Evolutionary conservation across 2,888 invertebrate genomes (phyloP), one percentile per base, ranked within the genome.

Genomic region (Pilophorus perplexus): DNA sequence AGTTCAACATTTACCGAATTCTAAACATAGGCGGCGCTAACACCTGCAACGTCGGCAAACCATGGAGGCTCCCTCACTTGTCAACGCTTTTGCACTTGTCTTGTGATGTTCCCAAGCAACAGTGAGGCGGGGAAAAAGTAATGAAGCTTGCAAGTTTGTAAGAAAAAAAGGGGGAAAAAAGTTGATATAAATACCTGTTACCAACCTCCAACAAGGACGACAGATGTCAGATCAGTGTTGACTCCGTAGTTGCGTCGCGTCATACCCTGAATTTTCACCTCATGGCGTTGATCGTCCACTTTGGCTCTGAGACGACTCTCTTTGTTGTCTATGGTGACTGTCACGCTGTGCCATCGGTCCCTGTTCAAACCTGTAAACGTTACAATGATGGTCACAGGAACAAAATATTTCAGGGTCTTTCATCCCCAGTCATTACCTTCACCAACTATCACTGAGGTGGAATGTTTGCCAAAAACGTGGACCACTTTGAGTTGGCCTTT

Each of bases 401-500:
- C 10, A 33, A 33, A 33, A 33, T 10, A 33, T 6, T 10, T 10
- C 8, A 33, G 33, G n/a, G n/a, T n/a, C n/a, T n/a, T n/a, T n/a
- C n/a, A n/a, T n/a, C n/a, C n/a, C n/a, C n/a, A n/a, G n/a, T n/a
- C n/a, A n/a, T 70, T 68, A 77, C 78, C 92, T 78, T 91, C 85
- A 37, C 92, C 93, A 3, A 93, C 92, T 1, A 90, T 91, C 42
- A 93, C 75, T n/a, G 84, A 83, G 0, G 92, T 92, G 60, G 90
- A 84, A 75, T 88, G 88, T 76, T 92, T 91, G 2, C 92, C 92
- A 76, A 92, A 93, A 23, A 93, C 91, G 76, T 93, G 93, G 6
- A 93, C 92, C 65, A 93, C 90, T 82, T 93, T 93, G 16, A 93
- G 79, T 78, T 92, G 90, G 16, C 93, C 93, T 76, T 93, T 93